phyloP scores from a whole-genome alignment of 30 jellyfish, hydroid and myxozoan genomes.

The Cassiopea xamachana region DNA sequence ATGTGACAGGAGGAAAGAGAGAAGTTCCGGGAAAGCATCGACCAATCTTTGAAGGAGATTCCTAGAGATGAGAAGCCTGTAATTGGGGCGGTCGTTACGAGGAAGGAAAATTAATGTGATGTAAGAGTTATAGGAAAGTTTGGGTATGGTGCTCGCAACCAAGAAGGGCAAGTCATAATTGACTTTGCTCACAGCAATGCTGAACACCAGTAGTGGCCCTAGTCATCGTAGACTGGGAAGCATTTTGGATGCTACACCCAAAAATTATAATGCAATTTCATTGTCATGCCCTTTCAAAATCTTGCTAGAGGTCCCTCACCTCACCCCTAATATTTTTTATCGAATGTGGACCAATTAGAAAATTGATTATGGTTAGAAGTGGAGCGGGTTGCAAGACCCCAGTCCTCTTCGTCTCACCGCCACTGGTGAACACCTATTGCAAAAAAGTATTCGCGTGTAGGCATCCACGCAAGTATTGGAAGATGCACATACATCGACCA shows the following conservation, averaged over 20 bases:
- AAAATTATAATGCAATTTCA: too few relatives aligned
- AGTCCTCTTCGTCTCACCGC: too few relatives aligned
- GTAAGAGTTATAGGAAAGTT: neutral
- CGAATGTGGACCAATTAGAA: too few relatives aligned
- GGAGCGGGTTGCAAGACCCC: too few relatives aligned
- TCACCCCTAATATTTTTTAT: too few relatives aligned
- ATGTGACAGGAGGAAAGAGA: neutral
- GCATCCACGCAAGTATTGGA: neutral
- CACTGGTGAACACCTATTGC: neutral
- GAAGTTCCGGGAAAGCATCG: neutral
- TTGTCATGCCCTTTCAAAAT: too few relatives aligned
- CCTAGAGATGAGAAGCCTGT: neutral
- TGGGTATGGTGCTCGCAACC: neutral
- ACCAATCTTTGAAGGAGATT: neutral
- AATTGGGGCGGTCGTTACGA: neutral
- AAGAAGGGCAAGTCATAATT: neutral
- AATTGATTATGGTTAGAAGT: too few relatives aligned
- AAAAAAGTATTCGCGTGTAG: neutral
- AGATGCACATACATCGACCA: neutral
- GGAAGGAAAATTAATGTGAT: neutral
- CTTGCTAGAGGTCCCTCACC: too few relatives aligned
- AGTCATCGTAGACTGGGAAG: too few relatives aligned
- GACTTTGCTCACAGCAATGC: neutral
- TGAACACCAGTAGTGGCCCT: too few relatives aligned
- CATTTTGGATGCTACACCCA: too few relatives aligned